Base-by-base conservation (phyloP, 2,888 invertebrate species). In the Maniola hyperantus region DNA sequence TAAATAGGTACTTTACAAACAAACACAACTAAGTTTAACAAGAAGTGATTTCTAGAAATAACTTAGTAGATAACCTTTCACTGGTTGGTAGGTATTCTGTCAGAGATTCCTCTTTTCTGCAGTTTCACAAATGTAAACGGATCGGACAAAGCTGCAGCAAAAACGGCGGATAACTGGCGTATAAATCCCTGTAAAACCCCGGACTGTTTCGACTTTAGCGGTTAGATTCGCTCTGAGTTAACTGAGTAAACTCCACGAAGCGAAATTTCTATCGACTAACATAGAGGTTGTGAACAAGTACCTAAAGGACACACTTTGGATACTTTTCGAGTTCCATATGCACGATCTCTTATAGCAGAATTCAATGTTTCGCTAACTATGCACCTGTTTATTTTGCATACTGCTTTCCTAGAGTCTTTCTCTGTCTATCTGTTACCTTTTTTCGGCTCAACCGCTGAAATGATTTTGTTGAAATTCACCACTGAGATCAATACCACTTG, bases 51-150 rank as follows among this genome's bases (percentile, higher is more conserved):
- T 39, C 11, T 10, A 10, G 26, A 39, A 39, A 39, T 39, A 39
- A 10, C 8, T 6, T 7, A 48, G 18, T n/a, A n/a, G 8, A 48
- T 48, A n/a, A 10, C 54, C 15, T 6, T 57, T 6, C 42, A n/a
- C 39, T 26, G 11, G 8, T 36, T 15, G n/a, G 8, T 34, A 54
- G 34, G 11, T 13, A 15, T 39, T 42, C 15, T 7, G 57, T n/a
- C 18, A 18, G 36, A 13, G 20, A 55, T 55, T 18, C 20, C 55
- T 39, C 57, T 57, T 57, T 39, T 57, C 57, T 57, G 57, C 57
- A 57, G 57, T 57, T 42, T 57, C 42, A 42, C 57, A 57, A 57
- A 57, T 57, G 57, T 57, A 57, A 57, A 57, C 57, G 57, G 57
- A 57, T 57, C 57, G 57, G 42, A 57, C 57, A 42, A 57, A 57